Conservation (phyloP, 1,140 invertebrate genomes). For the Drosophila trapezifrons region DNA sequence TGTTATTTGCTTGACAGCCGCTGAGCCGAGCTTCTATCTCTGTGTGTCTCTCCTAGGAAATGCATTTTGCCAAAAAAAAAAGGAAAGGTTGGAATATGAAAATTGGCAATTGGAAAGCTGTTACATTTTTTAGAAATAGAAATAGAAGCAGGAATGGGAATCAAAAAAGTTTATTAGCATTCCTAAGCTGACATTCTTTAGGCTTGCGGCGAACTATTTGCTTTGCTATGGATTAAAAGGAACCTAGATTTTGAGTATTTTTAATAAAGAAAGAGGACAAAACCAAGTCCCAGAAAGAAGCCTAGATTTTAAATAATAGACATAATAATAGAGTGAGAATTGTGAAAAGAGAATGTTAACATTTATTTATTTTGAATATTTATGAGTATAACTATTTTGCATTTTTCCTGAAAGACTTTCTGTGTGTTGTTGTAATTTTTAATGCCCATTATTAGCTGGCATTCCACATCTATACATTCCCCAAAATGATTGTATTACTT, state of each 20-base stretch:
- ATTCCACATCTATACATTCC: too few species aligned
- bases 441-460: too few species aligned
- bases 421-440: too few species aligned
- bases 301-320: too few species aligned
- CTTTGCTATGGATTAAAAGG: background rate
- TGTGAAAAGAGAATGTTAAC: too few species aligned
- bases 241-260: background rate
- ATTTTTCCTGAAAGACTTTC: too few species aligned
- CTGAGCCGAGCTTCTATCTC: slow-evolving; percentile 31
- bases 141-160: slow-evolving; percentile 1
- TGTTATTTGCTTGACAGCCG: slow-evolving; percentile 63
- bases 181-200: slow-evolving; percentile 11
- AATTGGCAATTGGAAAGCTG: slow-evolving; percentile 42
- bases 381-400: too few species aligned
- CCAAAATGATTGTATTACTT: too few species aligned
- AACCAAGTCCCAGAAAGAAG: background rate
- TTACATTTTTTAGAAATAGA: slow-evolving; percentile 15
- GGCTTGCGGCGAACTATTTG: background rate
- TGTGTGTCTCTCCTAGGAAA: slow-evolving; percentile 19
- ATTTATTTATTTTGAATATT: too few species aligned
- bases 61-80: slow-evolving; percentile 41
- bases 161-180: background rate
- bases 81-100: slow-evolving; percentile 29
- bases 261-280: background rate
- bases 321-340: too few species aligned